These are phyloP conservation scores for Procambarus virginalis DNA, from an alignment of 1,140 invertebrate genomes.

Conservation along the genomic window DNA sequence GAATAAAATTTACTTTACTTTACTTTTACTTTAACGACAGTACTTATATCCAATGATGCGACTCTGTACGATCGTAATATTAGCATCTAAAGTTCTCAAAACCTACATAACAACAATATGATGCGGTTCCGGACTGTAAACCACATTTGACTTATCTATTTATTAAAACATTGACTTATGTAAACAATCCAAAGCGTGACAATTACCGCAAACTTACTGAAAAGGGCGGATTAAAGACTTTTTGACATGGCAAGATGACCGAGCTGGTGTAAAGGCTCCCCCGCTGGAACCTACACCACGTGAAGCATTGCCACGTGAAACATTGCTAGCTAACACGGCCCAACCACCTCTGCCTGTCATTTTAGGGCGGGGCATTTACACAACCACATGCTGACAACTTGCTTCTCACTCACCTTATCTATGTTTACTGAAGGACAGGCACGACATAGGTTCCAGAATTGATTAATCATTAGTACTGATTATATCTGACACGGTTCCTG, in stretches of 20 bases:
- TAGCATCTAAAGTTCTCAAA: no score
- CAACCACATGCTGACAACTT: not conserved
- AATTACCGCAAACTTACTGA: no score
- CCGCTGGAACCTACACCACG: not conserved
- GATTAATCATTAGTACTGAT: constrained; percentile 84
- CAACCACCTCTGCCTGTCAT: not conserved
- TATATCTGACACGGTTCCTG: constrained; percentile 42
- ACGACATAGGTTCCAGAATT: constrained; percentile 94
- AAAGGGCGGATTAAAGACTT: no score
- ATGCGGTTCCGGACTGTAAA: no score
- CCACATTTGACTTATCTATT: no score
- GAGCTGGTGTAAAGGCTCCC: not conserved
- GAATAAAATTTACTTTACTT: no score
- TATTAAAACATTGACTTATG: no score
- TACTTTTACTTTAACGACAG: no score
- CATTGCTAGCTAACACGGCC: not conserved
- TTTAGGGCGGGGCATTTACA: constrained; percentile 38
- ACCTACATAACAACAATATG: no score
- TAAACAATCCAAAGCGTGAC: no score
- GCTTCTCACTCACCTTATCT: constrained; percentile 84
- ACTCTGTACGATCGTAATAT: no score
- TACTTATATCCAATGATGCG: no score
- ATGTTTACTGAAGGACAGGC: constrained; percentile 94
- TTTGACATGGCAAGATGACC: not conserved
- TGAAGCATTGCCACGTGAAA: not conserved